Evolutionary conservation across 2,888 invertebrate species (phyloP).

Genomic region (Iselma pallidipennis): DNA sequence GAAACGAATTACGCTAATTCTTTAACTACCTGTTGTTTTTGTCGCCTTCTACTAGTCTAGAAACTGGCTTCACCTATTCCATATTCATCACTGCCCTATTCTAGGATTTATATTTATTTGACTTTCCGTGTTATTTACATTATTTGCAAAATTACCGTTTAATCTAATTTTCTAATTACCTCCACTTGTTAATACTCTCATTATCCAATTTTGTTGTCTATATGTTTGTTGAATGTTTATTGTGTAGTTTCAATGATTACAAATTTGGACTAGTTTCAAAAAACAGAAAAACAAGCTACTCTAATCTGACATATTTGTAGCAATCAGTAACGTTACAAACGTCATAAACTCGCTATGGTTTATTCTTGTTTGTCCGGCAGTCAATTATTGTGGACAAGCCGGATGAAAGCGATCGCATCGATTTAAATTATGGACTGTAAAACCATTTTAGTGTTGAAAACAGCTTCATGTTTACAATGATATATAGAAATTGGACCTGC

Average conservation of each 20-base stretch:
- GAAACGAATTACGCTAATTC: background rate
- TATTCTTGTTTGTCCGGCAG: conserved; percentile 22
- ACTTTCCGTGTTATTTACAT: background rate
- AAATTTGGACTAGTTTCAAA: background rate
- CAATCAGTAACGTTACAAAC: background rate
- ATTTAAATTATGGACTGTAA: conserved; percentile 29
- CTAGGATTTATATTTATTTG: background rate
- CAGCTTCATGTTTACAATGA: conserved; percentile 27
- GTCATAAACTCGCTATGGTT: conserved; percentile 7
- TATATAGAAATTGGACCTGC: conserved; percentile 20
- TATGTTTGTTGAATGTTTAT: background rate
- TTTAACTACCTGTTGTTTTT: background rate
- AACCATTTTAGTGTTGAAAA: conserved; percentile 27
- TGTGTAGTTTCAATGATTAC: no score
- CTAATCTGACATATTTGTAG: conserved; percentile 1
- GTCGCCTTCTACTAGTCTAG: background rate
- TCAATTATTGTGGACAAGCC: conserved; percentile 21
- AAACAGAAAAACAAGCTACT: no score
- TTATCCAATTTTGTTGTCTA: background rate
- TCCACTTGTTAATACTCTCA: background rate
- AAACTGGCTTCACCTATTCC: background rate
- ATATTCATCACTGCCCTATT: background rate
- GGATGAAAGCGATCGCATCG: conserved; percentile 27
- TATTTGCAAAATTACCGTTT: background rate
- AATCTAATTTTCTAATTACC: background rate